These are phyloP conservation scores for Metopia argyrocephala DNA, from an alignment of 2,888 invertebrate genomes.

Conservation along the genomic window DNA sequence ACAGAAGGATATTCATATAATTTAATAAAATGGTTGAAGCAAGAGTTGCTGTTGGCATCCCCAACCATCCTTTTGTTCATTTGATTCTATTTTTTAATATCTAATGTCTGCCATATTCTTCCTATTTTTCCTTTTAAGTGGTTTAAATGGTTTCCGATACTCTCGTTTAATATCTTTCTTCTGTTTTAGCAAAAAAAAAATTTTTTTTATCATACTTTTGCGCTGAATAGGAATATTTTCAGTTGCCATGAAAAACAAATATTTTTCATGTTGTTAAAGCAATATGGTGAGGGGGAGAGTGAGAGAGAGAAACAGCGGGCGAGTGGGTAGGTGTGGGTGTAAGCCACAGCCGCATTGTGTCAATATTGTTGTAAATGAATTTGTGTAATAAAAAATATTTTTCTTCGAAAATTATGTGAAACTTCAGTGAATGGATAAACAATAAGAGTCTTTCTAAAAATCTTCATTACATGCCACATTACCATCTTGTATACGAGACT, in stretches of 20 bases:
- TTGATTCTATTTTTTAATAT: background rate
- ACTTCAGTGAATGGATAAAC: conserved; percentile 64
- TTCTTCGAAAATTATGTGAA: conserved; percentile 64
- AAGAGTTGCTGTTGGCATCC: conserved; percentile 45
- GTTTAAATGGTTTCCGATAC: conserved; percentile 62
- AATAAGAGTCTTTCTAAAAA: conserved; percentile 32
- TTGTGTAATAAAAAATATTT: conserved; percentile 65
- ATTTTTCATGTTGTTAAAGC: no score
- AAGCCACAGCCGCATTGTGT: conserved; percentile 56
- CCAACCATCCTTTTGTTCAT: conserved; percentile 49
- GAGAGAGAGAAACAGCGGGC: no score
- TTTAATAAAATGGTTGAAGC: background rate
- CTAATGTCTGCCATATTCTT: conserved; percentile 49
- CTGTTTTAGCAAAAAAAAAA: background rate
- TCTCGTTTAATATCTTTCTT: background rate
- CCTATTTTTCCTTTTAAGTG: conserved; percentile 63
- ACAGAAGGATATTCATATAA: background rate
- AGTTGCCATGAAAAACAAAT: conserved; percentile 49
- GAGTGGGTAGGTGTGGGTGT: no score
- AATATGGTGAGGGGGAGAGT: no score
- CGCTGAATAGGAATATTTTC: conserved; percentile 10
- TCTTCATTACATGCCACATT: no score
- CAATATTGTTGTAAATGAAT: conserved; percentile 65
- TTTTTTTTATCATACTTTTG: conserved; percentile 7
- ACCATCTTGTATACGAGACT: no score